A percentile compares a stretch with the other conserved stretches of the same genome.
Conservation (phyloP, 2,113 vertebrate species). For the Heterotis niloticus region DNA sequence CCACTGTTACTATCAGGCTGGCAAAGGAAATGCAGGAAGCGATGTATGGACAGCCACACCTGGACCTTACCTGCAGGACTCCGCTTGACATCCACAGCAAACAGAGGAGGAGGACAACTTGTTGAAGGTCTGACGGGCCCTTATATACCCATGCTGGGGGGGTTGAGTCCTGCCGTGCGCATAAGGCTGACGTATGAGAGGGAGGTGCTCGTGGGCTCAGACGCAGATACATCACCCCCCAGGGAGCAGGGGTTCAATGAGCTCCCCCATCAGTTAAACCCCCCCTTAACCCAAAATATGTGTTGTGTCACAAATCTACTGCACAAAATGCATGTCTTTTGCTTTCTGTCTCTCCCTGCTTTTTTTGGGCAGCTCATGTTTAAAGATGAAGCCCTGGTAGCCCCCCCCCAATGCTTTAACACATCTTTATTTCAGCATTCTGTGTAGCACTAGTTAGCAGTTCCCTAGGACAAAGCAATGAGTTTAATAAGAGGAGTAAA, state of each 20-base stretch:
- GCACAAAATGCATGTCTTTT: background rate
- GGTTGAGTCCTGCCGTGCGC: background rate
- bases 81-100: conserved; percentile 13
- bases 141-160: conserved; percentile 19
- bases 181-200: background rate
- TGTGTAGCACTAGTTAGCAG: too few relatives aligned
- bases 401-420: too few relatives aligned
- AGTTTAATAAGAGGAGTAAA: too few relatives aligned
- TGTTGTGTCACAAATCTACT: background rate
- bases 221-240: background rate
- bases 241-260: background rate
- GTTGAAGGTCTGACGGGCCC: background rate
- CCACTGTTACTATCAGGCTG: background rate
- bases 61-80: conserved; percentile 19
- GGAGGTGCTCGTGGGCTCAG: background rate
- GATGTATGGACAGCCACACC: background rate
- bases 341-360: too few relatives aligned
- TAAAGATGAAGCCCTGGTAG: background rate
- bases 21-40: background rate
- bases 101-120: background rate
- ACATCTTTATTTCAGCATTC: too few relatives aligned
- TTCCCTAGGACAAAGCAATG: too few relatives aligned
- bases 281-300: background rate
- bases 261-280: background rate
- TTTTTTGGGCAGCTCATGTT: background rate